Evolutionary conservation across 2,888 invertebrate genomes (phyloP), one percentile per base, ranked within the genome.

Genomic region (Ectemnius continuus): DNA sequence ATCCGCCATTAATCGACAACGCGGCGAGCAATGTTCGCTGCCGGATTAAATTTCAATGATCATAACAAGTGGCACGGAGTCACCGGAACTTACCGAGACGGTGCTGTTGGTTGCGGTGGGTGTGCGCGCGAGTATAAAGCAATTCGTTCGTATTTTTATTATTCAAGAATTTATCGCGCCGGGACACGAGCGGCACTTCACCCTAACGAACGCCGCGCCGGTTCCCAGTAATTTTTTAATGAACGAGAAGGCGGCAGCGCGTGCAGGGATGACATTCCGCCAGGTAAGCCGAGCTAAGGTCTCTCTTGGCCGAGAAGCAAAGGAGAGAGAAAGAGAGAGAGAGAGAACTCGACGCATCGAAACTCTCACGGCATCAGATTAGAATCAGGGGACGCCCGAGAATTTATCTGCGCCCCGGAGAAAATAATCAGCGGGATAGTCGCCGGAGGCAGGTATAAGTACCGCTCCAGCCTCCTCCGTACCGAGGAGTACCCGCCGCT

Each of bases 351-450:
- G 58, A 58, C 83, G 86, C 84, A 87, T 86, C 85, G 86, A 86
- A 86, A 87, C 78, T 87, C 84, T 76, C 79, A 36, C 36, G 36
- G 36, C 82, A 87, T 87, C 86, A 88, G 90, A 90, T 90, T 88
- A 90, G 87, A 85, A 90, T 90, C 90, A 76, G 82, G 81, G 83
- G 83, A 87, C 84, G 84, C 65, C 76, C 52, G 83, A 78, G 86
- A 89, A 90, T 90, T 90, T 89, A 90, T 88, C 85, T 86, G 84
- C 85, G 84, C 85, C 82, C 75, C 79, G 76, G 78, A 72, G 86
- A 84, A 87, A 89, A 89, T 88, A 88, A 88, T 88, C 88, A 89
- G 85, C 85, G 80, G 82, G 81, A 81, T 82, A 79, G 80, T 82
- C 77, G 73, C 79, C 70, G 68, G 66, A 74, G 71, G 63, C 85